phyloP scores from a whole-genome alignment of 2,888 invertebrate species.

The Saturnia japonica region DNA sequence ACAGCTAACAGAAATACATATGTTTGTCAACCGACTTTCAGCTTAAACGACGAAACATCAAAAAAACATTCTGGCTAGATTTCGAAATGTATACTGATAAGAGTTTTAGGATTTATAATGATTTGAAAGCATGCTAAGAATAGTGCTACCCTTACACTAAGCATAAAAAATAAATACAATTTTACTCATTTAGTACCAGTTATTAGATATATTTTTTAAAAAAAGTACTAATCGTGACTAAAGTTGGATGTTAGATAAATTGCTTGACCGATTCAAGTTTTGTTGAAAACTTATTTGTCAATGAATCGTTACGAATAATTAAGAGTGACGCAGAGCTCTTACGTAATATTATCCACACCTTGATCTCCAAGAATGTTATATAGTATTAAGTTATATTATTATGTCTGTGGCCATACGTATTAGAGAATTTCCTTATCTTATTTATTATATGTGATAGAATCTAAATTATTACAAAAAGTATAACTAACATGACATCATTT shows the following conservation, averaged over 20 bases:
- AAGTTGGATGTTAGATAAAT: slow-evolving; percentile 28
- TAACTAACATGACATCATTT: too few relatives aligned
- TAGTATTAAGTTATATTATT: not conserved
- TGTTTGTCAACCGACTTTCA: too few relatives aligned
- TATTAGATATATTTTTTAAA: not conserved
- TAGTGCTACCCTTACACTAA: too few relatives aligned
- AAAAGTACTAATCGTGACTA: slow-evolving; percentile 34
- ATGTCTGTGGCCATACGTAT: not conserved
- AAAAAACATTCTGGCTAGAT: too few relatives aligned
- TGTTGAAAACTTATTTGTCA: slow-evolving; percentile 28
- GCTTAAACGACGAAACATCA: too few relatives aligned
- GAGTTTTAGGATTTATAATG: too few relatives aligned
- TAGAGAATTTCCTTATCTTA: not conserved
- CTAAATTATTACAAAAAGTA: not conserved
- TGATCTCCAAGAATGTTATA: not conserved
- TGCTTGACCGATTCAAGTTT: slow-evolving; percentile 36
- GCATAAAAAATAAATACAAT: not conserved
- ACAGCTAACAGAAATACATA: too few relatives aligned
- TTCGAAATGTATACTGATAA: too few relatives aligned
- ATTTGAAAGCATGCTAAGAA: too few relatives aligned
- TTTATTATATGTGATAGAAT: not conserved
- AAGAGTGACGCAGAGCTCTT: not conserved
- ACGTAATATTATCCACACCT: not conserved
- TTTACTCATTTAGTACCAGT: not conserved
- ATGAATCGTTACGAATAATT: slow-evolving; percentile 15